A percentile compares a stretch with the other conserved stretches of the same genome.
Evolutionary conservation across 2,797 vertebrate species (phyloP).

Genomic region (Lagorchestes hirsutus): DNA sequence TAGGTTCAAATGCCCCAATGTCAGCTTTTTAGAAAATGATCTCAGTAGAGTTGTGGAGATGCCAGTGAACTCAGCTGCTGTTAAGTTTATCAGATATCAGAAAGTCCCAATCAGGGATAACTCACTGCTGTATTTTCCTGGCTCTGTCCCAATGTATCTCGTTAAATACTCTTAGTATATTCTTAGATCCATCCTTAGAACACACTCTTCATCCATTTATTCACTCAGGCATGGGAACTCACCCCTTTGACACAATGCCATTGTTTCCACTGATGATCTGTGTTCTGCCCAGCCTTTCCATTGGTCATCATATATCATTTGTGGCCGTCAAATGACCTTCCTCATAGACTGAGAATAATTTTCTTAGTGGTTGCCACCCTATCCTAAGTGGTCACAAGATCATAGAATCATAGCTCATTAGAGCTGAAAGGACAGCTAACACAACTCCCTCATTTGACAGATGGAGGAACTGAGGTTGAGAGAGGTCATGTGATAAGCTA

Average conservation of each 20-base stretch:
- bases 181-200: not conserved
- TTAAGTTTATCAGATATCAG: not conserved
- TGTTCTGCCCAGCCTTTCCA: not conserved
- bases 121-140: not conserved
- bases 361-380: not conserved
- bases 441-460: not conserved
- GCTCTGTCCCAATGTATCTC: not conserved
- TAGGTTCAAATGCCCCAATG: not conserved
- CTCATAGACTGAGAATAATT: not conserved
- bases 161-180: not conserved
- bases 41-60: not conserved
- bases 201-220: not conserved
- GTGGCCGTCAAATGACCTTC: not conserved
- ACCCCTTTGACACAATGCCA: not conserved
- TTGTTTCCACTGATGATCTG: not conserved
- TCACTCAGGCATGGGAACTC: not conserved
- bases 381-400: not conserved
- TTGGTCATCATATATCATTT: not conserved
- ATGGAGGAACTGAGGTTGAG: not conserved
- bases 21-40: not conserved
- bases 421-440: not conserved
- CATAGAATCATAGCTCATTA: not conserved
- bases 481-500: not conserved
- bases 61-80: not conserved
- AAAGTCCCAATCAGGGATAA: not conserved